Evolutionary conservation across 2,113 vertebrate species (phyloP).

Genomic region (Xerus inauris): DNA sequence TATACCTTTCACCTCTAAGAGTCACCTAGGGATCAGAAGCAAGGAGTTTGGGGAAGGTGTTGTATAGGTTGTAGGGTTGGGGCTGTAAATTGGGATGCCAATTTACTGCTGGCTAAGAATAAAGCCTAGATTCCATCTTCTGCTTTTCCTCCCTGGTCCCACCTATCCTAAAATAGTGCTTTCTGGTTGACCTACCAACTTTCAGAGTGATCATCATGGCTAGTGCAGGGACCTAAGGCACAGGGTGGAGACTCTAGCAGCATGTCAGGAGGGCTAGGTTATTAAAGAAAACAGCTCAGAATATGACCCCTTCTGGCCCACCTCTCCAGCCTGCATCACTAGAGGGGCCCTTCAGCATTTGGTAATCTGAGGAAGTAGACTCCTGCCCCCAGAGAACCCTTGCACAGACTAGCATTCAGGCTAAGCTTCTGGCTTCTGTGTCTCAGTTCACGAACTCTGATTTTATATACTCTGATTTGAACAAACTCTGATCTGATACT

Average conservation of each 20-base stretch:
- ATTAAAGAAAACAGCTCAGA: not conserved
- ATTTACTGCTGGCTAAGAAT: not conserved
- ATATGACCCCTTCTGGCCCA: not conserved
- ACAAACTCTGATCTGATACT: not conserved
- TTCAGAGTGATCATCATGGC: not conserved
- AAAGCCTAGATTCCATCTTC: not conserved
- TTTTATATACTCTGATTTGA: not conserved
- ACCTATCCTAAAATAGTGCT: not conserved
- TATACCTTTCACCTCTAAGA: constrained; percentile 11
- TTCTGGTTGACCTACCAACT: not conserved
- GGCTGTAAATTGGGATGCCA: not conserved
- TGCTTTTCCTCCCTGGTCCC: not conserved
- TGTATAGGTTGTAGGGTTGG: not conserved
- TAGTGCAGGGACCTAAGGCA: not conserved
- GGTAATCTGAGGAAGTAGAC: not conserved
- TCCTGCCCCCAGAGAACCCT: not conserved
- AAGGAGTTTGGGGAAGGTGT: not conserved
- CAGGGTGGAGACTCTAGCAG: not conserved
- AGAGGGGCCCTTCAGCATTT: not conserved
- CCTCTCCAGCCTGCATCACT: not conserved
- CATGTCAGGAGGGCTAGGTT: not conserved
- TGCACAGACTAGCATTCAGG: not conserved
- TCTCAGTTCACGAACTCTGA: not conserved
- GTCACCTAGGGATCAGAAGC: not conserved
- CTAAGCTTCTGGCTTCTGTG: not conserved